phyloP scores from a whole-genome alignment of 2,888 invertebrate genomes.

The Gisinianus flammeolus region DNA sequence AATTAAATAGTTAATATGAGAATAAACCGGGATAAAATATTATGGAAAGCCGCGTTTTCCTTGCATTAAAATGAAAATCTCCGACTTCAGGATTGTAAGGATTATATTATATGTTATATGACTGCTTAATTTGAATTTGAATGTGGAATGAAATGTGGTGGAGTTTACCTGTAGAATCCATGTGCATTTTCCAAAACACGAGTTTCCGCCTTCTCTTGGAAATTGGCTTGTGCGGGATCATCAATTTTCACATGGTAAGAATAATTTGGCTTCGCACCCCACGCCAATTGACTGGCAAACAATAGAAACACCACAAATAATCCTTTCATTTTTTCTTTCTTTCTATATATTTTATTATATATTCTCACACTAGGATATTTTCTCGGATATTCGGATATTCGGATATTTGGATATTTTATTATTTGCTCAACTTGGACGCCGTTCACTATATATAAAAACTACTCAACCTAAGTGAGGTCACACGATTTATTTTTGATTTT shows the following conservation, averaged over 20 bases:
- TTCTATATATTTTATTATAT: not conserved
- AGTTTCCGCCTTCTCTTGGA: conserved; percentile 56
- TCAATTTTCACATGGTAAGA: conserved; percentile 57
- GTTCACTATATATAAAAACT: too few species aligned
- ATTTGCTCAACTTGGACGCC: not conserved
- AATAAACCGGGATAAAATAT: too few species aligned
- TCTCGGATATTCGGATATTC: too few species aligned
- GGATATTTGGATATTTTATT: too few species aligned
- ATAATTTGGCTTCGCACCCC: conserved; percentile 56
- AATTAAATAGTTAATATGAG: too few species aligned
- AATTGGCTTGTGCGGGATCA: conserved; percentile 54
- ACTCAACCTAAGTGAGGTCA: too few species aligned
- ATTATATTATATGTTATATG: too few species aligned
- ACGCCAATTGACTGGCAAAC: conserved; percentile 21
- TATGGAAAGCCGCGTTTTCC: too few species aligned
- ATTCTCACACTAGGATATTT: not conserved
- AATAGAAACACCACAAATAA: conserved; percentile 36
- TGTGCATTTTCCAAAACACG: conserved; percentile 53
- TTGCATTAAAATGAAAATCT: too few species aligned
- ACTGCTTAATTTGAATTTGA: too few species aligned
- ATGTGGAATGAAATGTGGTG: too few species aligned
- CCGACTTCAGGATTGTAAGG: too few species aligned
- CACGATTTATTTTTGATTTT: not conserved
- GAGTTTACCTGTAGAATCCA: conserved; percentile 56
- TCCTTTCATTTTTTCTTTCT: conserved; percentile 40